These are phyloP conservation scores for Atherinosoma microstoma DNA, from an alignment of 2,797 vertebrate species.

Conservation along the genomic window DNA sequence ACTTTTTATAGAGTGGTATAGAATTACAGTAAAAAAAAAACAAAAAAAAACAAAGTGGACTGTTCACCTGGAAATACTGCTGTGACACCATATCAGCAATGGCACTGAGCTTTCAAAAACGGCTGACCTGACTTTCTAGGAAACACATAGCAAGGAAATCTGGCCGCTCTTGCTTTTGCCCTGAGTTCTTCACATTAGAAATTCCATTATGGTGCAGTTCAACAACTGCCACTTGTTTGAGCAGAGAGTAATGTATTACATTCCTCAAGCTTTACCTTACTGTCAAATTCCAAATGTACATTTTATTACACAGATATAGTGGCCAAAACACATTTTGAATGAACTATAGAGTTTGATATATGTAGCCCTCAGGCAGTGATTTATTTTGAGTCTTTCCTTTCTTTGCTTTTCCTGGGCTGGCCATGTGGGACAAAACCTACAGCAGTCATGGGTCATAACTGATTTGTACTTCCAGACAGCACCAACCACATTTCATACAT, in stretches of 20 bases:
- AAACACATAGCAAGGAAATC: constrained; percentile 38
- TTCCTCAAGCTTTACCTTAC: constrained; percentile 66
- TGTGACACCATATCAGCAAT: constrained; percentile 6
- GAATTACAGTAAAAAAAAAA: background rate
- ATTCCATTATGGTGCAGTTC: constrained; percentile 69
- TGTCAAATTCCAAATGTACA: constrained; percentile 69
- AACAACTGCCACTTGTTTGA: constrained; percentile 66
- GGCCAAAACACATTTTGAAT: constrained; percentile 74
- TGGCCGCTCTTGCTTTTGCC: constrained; percentile 39
- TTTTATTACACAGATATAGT: constrained; percentile 68
- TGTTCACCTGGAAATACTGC: constrained; percentile 22
- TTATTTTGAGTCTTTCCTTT: constrained; percentile 72
- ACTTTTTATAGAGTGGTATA: background rate
- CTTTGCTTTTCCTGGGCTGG: constrained; percentile 52
- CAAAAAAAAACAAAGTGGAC: background rate
- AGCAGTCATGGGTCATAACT: constrained; percentile 72
- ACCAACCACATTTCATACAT: constrained; percentile 61
- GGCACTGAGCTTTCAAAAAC: constrained; percentile 30
- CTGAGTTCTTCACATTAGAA: constrained; percentile 55
- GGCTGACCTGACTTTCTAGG: constrained; percentile 31
- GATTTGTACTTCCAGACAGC: constrained; percentile 70
- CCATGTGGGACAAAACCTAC: constrained; percentile 65
- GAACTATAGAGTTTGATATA: constrained; percentile 73
- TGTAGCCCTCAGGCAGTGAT: constrained; percentile 69
- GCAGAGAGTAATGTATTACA: constrained; percentile 66